Evolutionary conservation across 2,888 invertebrate species (phyloP).

Genomic region (Andrena haemorrhoa): DNA sequence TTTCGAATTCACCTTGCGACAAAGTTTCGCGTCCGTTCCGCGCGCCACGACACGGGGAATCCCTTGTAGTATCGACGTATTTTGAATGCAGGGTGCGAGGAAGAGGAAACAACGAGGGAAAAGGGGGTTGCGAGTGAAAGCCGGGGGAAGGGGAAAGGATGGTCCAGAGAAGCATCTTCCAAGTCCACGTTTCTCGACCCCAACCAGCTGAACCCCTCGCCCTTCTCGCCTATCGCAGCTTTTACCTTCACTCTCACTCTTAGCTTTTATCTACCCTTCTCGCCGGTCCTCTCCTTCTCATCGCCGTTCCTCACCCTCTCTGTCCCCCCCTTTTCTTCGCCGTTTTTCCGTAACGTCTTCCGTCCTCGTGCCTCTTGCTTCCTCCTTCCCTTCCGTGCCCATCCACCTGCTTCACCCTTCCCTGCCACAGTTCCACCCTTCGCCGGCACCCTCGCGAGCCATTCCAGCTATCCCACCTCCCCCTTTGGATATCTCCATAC

Average conservation of each 20-base stretch:
- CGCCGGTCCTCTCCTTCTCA: slow-evolving; percentile 24
- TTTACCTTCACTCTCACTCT: slow-evolving; percentile 53
- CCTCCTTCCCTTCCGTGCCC: slow-evolving; percentile 44
- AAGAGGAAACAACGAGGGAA: slow-evolving; percentile 17
- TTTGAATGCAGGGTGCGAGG: slow-evolving; percentile 73
- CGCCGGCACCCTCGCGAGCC: slow-evolving; percentile 74
- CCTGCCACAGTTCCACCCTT: slow-evolving; percentile 54
- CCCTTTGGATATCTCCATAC: slow-evolving; percentile 81
- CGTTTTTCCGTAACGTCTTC: slow-evolving; percentile 58
- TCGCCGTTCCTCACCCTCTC: slow-evolving; percentile 14
- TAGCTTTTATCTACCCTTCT: slow-evolving; percentile 42
- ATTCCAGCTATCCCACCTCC: slow-evolving; percentile 75
- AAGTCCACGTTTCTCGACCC: slow-evolving; percentile 71
- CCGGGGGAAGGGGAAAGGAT: slow-evolving; percentile 54
- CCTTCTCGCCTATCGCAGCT: slow-evolving; percentile 24
- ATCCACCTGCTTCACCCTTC: slow-evolving; percentile 66
- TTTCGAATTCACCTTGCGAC: slow-evolving; percentile 46
- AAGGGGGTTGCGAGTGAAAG: slow-evolving; percentile 40
- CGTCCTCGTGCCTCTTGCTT: slow-evolving; percentile 46
- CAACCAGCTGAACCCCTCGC: slow-evolving; percentile 49
- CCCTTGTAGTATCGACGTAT: slow-evolving; percentile 77
- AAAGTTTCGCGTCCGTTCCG: slow-evolving; percentile 48
- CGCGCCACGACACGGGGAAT: slow-evolving; percentile 64
- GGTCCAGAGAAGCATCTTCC: slow-evolving; percentile 73
- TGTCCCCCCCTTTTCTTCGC: slow-evolving; percentile 29